phyloP scores from a whole-genome alignment of 2,797 vertebrate species.

The Tolypeutes matacus region DNA sequence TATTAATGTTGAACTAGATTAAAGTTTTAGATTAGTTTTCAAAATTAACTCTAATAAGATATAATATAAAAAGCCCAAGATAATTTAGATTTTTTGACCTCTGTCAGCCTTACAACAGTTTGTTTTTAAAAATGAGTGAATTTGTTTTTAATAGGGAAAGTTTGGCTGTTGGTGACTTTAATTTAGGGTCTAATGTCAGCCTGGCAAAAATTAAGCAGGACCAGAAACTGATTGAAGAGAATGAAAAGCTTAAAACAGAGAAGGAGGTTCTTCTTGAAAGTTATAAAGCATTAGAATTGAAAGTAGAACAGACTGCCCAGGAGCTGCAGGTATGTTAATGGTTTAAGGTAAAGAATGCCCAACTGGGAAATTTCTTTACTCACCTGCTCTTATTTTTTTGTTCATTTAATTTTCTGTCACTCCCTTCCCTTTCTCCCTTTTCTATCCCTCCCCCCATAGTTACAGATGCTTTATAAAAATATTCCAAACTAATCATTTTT shows the following conservation, averaged over 20 bases:
- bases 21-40: conserved; percentile 51
- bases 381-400: neutral
- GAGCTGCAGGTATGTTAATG: conserved; percentile 86
- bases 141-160: conserved; percentile 84
- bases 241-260: conserved; percentile 85
- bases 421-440: neutral
- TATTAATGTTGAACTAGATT: conserved; percentile 46
- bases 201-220: conserved; percentile 82
- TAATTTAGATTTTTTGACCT: conserved; percentile 63
- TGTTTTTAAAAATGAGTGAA: conserved; percentile 67
- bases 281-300: conserved; percentile 82
- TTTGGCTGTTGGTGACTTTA: conserved; percentile 68
- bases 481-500: conserved; percentile 37
- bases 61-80: neutral
- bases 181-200: conserved; percentile 70
- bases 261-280: conserved; percentile 80
- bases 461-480: too few relatives aligned
- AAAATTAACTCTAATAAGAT: conserved; percentile 49
- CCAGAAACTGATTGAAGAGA: conserved; percentile 86
- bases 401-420: neutral
- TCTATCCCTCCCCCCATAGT: too few relatives aligned
- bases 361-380: neutral
- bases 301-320: conserved; percentile 79
- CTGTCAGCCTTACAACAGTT: neutral
- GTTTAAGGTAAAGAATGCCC: conserved; percentile 27